Base-by-base conservation (phyloP, 1,140 invertebrate genomes). In the Papilio polyxenes region DNA sequence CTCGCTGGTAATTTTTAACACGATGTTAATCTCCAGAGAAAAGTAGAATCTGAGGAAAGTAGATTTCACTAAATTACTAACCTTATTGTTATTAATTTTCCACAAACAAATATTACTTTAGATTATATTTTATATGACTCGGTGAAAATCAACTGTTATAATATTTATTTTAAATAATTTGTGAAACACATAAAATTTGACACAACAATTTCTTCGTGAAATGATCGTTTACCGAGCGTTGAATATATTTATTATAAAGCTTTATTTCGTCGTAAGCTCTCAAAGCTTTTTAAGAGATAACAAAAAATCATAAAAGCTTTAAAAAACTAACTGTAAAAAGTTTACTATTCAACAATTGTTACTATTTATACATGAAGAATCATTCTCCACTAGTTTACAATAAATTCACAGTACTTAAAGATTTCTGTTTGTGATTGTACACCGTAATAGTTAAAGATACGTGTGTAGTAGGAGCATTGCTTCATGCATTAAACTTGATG, bases 21-120 rank as follows among this genome's bases (percentile, higher is more conserved):
- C 56, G 78, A 69, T 80, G 48, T 65, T 65, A 78, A 80, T 80
- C 78, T 80, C 59, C 59, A 80, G n/a, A 37, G 59, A 56, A 40
- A 44, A 62, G 53, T 80, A n/a, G 10, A 80, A 48, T 49, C 13
- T 44, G 40, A 80, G 20, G 78, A 80, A 65, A 80, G 78, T 79
- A 17, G 78, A 44, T 80, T 80, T 80, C 56, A 53, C 78, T n/a
- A 31, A 59, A 44, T 79, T 79, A 48, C 40, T 79, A 37, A 23
- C 44, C 44, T 20, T 72, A 13, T 40, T 37, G 31, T 72, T 40
- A 72, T 72, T 72, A 72, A 37, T 15, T 37, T 72, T 72, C 13
- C 17, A 15, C 23, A 72, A 72, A 2, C 23, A 20, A 23, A 65
- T 65, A 31, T 65, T 23, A 37, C 65, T 37, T 72, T 40, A 7